A percentile compares a stretch with the other conserved stretches of the same genome.
phyloP scores from a whole-genome alignment of 2,888 invertebrate species.

The Fragum sueziense region DNA sequence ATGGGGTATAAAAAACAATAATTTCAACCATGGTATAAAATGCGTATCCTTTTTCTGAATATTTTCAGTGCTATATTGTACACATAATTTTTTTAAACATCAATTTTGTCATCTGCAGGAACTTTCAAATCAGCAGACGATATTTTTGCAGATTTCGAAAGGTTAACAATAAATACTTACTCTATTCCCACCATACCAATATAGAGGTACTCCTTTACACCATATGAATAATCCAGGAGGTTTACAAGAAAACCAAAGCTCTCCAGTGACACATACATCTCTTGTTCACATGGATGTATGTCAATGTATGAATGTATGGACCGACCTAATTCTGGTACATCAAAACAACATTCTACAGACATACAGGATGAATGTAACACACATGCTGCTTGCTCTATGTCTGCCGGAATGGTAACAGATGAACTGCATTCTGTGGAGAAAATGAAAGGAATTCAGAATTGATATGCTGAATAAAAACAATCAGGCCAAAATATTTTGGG shows the following conservation, averaged over 20 bases:
- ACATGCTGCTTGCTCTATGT: slow-evolving; percentile 49
- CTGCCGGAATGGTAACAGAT: slow-evolving; percentile 15
- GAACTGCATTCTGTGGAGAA: slow-evolving; percentile 53
- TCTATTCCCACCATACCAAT: slow-evolving; percentile 52
- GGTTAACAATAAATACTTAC: slow-evolving; percentile 61
- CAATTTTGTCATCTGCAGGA: too few species aligned
- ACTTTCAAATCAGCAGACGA: too few species aligned
- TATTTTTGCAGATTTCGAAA: too few species aligned
- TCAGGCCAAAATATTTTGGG: too few species aligned
- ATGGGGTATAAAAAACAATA: too few species aligned
- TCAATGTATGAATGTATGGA: slow-evolving; percentile 41
- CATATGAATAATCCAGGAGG: slow-evolving; percentile 53
- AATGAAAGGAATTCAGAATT: too few species aligned
- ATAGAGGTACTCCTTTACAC: slow-evolving; percentile 47
- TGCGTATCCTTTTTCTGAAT: too few species aligned
- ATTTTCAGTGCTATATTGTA: too few species aligned
- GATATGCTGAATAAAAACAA: too few species aligned
- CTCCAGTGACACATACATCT: slow-evolving; percentile 51
- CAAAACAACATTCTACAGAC: slow-evolving; percentile 51
- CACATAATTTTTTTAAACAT: too few species aligned
- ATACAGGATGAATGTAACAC: slow-evolving; percentile 51
- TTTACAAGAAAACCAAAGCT: slow-evolving; percentile 40
- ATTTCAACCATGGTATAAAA: too few species aligned
- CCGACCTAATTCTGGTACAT: slow-evolving; percentile 32
- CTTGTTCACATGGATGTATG: slow-evolving; percentile 48